Evolutionary conservation across 92 coral and sea anemone species (phyloP).

Genomic region (Heteractis magnifica): DNA sequence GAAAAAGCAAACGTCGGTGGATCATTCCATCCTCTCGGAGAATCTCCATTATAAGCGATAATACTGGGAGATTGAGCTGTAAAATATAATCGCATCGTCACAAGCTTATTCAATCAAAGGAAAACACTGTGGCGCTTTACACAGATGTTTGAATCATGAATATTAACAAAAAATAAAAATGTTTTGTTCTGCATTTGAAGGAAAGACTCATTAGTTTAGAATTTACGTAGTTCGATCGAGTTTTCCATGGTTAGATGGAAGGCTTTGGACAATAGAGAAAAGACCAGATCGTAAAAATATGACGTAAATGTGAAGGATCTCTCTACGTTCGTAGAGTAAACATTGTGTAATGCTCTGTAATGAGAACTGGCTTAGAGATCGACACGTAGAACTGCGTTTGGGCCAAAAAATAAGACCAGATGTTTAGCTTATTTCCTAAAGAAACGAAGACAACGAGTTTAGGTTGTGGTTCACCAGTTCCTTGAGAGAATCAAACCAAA

Average conservation of each 20-base stretch:
- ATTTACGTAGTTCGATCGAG: conserved; percentile 1
- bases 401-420: not conserved
- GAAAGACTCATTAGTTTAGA: conserved; percentile 10
- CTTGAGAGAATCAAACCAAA: conserved; percentile 6
- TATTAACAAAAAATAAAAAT: conserved; percentile 1
- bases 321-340: conserved; percentile 17
- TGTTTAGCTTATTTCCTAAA: conserved; percentile 1
- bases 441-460: not conserved
- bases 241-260: not conserved
- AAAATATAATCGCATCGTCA: conserved; percentile 8
- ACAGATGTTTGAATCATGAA: conserved; percentile 34
- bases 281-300: conserved; percentile 1
- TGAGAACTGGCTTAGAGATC: not conserved
- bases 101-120: not conserved
- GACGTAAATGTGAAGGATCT: conserved; percentile 19
- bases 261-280: conserved; percentile 3
- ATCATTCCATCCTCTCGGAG: conserved; percentile 98
- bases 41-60: conserved; percentile 93
- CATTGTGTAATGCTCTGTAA: conserved; percentile 2
- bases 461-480: not conserved
- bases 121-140: not conserved
- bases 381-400: not conserved
- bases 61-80: conserved; percentile 73
- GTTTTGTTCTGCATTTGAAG: not conserved
- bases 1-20: conserved; percentile 94